Percentiles rank a stretch among this genome's conserved stretches.
phyloP scores from a whole-genome alignment of 2,888 invertebrate genomes.

The Prionchulus punctatus region DNA sequence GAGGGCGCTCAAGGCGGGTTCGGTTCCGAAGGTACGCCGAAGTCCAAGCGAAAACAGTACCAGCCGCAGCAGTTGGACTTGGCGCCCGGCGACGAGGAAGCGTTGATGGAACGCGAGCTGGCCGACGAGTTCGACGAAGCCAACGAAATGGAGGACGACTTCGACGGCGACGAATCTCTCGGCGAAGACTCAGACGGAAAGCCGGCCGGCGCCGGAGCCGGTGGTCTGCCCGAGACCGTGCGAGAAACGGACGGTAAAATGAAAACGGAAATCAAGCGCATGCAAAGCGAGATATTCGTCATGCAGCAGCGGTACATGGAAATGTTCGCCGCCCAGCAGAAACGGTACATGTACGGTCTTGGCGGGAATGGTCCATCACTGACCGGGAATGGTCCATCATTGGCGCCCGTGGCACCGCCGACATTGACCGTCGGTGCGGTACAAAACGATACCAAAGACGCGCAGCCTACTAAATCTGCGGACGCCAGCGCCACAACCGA shows the following conservation, averaged over 20 bases:
- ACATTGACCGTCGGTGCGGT: too few relatives aligned
- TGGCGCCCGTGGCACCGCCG: too few relatives aligned
- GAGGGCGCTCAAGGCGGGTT: too few relatives aligned
- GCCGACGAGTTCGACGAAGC: conserved; percentile 40
- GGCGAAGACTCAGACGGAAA: conserved; percentile 48
- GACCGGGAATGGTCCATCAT: too few relatives aligned
- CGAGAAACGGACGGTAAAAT: background rate
- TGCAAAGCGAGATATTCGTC: background rate
- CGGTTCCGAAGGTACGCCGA: conserved; percentile 24
- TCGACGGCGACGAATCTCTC: conserved; percentile 7
- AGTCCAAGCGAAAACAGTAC: conserved; percentile 69
- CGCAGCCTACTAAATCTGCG: too few relatives aligned
- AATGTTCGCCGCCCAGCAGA: conserved; percentile 4
- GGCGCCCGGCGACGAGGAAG: conserved; percentile 18
- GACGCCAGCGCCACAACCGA: too few relatives aligned
- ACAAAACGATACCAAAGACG: too few relatives aligned
- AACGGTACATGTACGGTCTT: too few relatives aligned
- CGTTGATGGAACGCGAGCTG: conserved; percentile 40
- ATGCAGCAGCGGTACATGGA: background rate
- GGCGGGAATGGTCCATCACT: too few relatives aligned
- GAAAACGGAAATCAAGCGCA: background rate
- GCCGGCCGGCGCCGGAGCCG: background rate
- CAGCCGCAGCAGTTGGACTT: conserved; percentile 69
- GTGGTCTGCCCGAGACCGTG: background rate
- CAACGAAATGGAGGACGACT: conserved; percentile 13